A percentile compares a stretch with the other conserved stretches of the same genome.
Evolutionary conservation across 2,888 invertebrate genomes (phyloP).

Genomic region (Leptodirus hochenwartii): DNA sequence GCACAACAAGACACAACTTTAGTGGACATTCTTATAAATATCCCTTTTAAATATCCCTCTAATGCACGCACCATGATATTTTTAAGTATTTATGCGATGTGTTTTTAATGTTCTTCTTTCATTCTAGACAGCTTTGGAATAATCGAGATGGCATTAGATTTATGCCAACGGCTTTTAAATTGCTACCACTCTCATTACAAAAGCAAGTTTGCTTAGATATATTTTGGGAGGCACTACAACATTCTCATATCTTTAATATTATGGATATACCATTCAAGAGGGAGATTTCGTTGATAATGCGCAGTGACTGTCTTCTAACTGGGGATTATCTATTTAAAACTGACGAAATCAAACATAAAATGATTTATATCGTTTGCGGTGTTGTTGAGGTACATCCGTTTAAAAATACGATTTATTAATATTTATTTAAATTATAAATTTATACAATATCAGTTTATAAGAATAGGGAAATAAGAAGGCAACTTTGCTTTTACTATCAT

Average conservation of each 20-base stretch:
- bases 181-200: slow-evolving; percentile 30
- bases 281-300: slow-evolving; percentile 31
- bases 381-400: slow-evolving; percentile 26
- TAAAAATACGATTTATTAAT: background rate
- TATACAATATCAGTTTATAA: too few species aligned
- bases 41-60: too few species aligned
- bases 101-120: too few species aligned
- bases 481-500: too few species aligned
- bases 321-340: slow-evolving; percentile 32
- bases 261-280: slow-evolving; percentile 33
- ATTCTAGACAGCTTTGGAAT: too few species aligned
- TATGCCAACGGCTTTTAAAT: slow-evolving; percentile 26
- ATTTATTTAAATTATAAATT: background rate
- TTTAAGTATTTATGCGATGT: too few species aligned
- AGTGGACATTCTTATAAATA: too few species aligned
- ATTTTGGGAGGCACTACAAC: slow-evolving; percentile 33
- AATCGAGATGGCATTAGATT: slow-evolving; percentile 30
- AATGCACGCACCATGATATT: too few species aligned
- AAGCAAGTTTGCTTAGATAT: slow-evolving; percentile 34
- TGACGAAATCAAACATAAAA: slow-evolving; percentile 30
- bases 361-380: slow-evolving; percentile 33
- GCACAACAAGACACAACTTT: too few species aligned
- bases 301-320: slow-evolving; percentile 32
- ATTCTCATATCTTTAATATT: slow-evolving; percentile 31
- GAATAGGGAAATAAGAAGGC: too few species aligned